phyloP scores from a whole-genome alignment of 2,888 invertebrate species.

The Lasioglossum pauxillum region DNA sequence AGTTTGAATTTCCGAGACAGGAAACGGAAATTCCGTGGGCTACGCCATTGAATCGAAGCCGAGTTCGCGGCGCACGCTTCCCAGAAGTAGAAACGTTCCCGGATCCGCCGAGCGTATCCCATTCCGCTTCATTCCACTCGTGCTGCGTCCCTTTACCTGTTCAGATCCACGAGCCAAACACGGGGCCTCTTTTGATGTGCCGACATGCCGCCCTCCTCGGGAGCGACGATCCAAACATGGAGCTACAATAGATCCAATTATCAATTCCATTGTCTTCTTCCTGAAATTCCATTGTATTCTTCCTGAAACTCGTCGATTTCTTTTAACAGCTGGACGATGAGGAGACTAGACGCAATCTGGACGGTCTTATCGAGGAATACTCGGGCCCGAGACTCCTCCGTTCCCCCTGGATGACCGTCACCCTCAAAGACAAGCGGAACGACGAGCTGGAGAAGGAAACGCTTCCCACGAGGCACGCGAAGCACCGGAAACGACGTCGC shows the following conservation, averaged over 20 bases:
- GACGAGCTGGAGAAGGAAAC: slow-evolving; percentile 34
- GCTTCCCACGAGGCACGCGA: slow-evolving; percentile 58
- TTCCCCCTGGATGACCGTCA: slow-evolving; percentile 8
- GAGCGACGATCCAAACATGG: not conserved
- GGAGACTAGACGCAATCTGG: not conserved
- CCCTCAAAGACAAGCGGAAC: slow-evolving; percentile 35
- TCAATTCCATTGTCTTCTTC: not conserved
- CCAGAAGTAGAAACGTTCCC: slow-evolving; percentile 75
- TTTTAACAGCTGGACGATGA: not conserved
- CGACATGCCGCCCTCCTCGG: slow-evolving; percentile 33
- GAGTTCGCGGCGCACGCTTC: slow-evolving; percentile 69
- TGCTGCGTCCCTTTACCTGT: slow-evolving; percentile 58
- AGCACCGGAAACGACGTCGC: slow-evolving; percentile 64
- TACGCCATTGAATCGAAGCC: slow-evolving; percentile 74
- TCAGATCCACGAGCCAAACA: slow-evolving; percentile 57
- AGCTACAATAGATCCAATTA: not conserved
- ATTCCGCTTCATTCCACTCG: slow-evolving; percentile 57
- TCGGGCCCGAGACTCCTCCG: not conserved
- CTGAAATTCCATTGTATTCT: not conserved
- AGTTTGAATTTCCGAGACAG: not conserved
- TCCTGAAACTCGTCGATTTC: not conserved
- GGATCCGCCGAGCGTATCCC: slow-evolving; percentile 60
- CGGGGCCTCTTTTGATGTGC: slow-evolving; percentile 62
- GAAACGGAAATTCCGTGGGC: slow-evolving; percentile 38
- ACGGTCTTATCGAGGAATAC: not conserved